Percentiles rank a stretch among this genome's conserved stretches.
Conservation (phyloP, 2,797 vertebrate genomes). For the Odontamblyopus lacepedii region DNA sequence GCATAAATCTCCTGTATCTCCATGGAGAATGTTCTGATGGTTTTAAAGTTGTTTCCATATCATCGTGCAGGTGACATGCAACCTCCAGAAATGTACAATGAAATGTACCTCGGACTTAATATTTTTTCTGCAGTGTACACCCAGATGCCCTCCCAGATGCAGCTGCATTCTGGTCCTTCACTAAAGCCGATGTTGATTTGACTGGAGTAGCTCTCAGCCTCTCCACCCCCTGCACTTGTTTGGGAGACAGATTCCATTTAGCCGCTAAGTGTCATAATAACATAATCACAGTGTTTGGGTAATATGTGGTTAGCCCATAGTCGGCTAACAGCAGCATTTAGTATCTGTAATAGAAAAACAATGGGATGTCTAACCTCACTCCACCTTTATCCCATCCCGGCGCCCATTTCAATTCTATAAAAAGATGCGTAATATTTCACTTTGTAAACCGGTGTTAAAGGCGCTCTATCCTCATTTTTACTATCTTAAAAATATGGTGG, state of each 20-base stretch:
- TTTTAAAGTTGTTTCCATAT: too few relatives aligned
- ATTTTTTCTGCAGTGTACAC: too few relatives aligned
- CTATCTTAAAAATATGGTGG: too few relatives aligned
- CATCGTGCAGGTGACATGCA: too few relatives aligned
- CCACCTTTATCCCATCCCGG: slow-evolving; percentile 9
- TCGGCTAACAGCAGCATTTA: slow-evolving; percentile 51
- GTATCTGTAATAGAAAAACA: slow-evolving; percentile 37
- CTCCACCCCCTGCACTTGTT: slow-evolving; percentile 42
- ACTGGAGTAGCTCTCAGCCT: slow-evolving; percentile 36
- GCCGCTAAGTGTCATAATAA: slow-evolving; percentile 53
- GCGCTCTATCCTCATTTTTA: too few relatives aligned
- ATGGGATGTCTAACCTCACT: slow-evolving; percentile 28
- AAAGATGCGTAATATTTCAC: slow-evolving; percentile 20
- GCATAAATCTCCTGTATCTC: too few relatives aligned
- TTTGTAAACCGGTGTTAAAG: neutral
- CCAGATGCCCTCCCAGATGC: neutral
- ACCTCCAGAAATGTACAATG: too few relatives aligned
- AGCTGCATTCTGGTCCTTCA: neutral
- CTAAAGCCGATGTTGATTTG: slow-evolving; percentile 29
- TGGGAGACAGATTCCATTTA: slow-evolving; percentile 45
- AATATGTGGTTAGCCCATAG: slow-evolving; percentile 48
- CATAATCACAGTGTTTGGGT: slow-evolving; percentile 43
- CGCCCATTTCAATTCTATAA: slow-evolving; percentile 30
- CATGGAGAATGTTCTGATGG: too few relatives aligned
- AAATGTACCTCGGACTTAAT: too few relatives aligned